phyloP scores from a whole-genome alignment of 2,888 invertebrate genomes.

The Vesta saturnalis region DNA sequence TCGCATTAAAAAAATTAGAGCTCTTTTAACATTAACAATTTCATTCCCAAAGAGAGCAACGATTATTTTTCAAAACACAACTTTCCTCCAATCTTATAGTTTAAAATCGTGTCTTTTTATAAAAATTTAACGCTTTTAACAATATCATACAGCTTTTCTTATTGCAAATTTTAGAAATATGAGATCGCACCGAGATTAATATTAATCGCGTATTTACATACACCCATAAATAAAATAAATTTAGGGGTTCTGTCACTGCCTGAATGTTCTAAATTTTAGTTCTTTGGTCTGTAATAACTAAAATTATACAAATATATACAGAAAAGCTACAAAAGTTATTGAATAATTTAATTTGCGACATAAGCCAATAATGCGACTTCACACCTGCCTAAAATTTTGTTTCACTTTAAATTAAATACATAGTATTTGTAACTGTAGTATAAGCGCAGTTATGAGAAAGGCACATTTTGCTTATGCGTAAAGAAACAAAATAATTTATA shows the following conservation, averaged over 20 bases:
- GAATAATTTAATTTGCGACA: conserved; percentile 16
- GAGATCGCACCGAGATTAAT: conserved; percentile 39
- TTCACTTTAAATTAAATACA: conserved; percentile 4
- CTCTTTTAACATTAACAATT: neutral
- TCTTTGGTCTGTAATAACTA: conserved; percentile 49
- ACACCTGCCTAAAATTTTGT: conserved; percentile 3
- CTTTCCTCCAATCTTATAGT: no score
- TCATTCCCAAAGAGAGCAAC: conserved; percentile 8
- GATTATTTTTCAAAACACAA: conserved; percentile 7
- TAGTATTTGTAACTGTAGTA: no score
- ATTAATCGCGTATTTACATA: conserved; percentile 29
- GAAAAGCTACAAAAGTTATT: conserved; percentile 27
- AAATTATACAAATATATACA: conserved; percentile 32
- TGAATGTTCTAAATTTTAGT: conserved; percentile 46
- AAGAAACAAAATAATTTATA: no score
- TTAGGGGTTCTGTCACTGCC: conserved; percentile 26
- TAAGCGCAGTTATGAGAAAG: conserved; percentile 15
- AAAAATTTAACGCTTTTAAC: no score
- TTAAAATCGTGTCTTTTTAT: no score
- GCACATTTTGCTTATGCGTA: conserved; percentile 26
- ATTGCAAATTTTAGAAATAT: conserved; percentile 36
- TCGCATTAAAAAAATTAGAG: neutral
- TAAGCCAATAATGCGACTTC: conserved; percentile 13
- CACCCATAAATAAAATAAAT: conserved; percentile 23
- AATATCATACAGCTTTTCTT: conserved; percentile 17